phyloP scores from a whole-genome alignment of 2,888 invertebrate genomes.

The Acleris sparsana region DNA sequence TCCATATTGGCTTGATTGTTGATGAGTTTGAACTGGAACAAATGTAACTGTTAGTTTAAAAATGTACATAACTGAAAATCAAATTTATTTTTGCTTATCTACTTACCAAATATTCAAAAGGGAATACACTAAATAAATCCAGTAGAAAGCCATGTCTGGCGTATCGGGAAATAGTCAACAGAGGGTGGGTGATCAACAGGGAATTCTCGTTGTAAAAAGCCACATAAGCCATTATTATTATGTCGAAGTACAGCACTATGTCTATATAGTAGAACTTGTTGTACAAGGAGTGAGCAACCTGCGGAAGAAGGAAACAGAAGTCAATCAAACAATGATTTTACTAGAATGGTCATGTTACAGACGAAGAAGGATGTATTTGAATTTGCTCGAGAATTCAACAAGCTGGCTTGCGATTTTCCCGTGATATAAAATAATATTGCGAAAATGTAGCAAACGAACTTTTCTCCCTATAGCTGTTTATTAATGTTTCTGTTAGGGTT shows the following conservation, averaged over 20 bases:
- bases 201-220: conserved; percentile 75
- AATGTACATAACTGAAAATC: not conserved
- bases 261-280: conserved; percentile 54
- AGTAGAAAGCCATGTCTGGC: conserved; percentile 66
- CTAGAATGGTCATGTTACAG: no score
- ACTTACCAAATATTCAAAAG: conserved; percentile 69
- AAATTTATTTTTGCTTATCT: not conserved
- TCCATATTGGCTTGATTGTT: conserved; percentile 65
- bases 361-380: no score
- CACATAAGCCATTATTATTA: conserved; percentile 74
- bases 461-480: no score
- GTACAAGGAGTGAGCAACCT: conserved; percentile 62
- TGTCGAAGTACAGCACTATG: conserved; percentile 63
- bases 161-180: conserved; percentile 68
- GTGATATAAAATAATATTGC: not conserved
- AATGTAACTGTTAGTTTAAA: not conserved
- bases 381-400: not conserved
- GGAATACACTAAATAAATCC: conserved; percentile 70
- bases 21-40: conserved; percentile 62
- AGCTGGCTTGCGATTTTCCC: not conserved
- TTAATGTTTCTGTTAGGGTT: no score
- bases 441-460: no score
- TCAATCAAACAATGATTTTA: no score
- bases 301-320: conserved; percentile 37
- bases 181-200: conserved; percentile 74